phyloP scores from a whole-genome alignment of 2,888 invertebrate species.

The Diarsia mendica region DNA sequence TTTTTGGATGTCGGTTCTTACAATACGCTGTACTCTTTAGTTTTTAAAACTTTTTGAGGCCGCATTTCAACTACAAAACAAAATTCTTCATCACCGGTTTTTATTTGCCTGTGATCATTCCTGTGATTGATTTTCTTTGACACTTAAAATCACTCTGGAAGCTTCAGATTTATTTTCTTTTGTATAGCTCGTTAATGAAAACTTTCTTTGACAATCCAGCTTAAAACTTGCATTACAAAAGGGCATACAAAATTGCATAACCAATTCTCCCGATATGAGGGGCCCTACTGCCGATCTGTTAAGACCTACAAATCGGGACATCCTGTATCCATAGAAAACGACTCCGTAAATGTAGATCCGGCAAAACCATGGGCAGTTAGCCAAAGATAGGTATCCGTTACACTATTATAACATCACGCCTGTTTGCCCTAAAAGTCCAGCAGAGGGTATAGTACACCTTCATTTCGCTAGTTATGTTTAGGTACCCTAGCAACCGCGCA shows the following conservation, averaged over 20 bases:
- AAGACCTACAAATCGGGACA: constrained; percentile 48
- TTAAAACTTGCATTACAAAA: background rate
- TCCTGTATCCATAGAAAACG: constrained; percentile 37
- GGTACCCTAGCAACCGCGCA: background rate
- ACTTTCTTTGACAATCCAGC: background rate
- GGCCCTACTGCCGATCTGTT: constrained; percentile 24
- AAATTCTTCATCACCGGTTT: background rate
- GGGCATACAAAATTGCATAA: background rate
- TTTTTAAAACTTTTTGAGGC: background rate
- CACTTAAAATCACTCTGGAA: background rate
- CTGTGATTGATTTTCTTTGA: background rate
- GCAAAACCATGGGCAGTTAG: background rate
- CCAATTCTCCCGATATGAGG: constrained; percentile 20
- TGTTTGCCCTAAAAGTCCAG: background rate
- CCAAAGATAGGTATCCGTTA: constrained; percentile 21
- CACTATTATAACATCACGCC: background rate
- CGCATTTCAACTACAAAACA: too few species aligned
- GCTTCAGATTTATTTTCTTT: background rate
- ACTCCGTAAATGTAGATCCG: constrained; percentile 46
- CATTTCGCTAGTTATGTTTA: background rate
- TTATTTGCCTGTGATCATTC: background rate
- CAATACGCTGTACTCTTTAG: background rate
- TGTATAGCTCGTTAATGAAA: background rate
- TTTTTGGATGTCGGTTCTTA: background rate
- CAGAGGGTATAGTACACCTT: background rate